phyloP scores from a whole-genome alignment of 2,888 invertebrate species.

The Agrochola lota region DNA sequence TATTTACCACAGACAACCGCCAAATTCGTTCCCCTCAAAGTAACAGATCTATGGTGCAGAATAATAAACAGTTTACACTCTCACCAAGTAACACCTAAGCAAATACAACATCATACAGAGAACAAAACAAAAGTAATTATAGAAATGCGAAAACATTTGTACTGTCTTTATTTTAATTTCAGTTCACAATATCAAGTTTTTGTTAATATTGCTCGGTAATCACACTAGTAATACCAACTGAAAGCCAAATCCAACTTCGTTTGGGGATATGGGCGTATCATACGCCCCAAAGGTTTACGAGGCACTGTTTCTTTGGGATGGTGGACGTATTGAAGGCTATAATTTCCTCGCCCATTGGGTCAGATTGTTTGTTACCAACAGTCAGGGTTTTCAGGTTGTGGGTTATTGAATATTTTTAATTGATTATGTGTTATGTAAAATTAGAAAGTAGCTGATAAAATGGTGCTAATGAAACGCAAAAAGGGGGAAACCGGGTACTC shows the following conservation, averaged over 20 bases:
- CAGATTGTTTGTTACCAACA: constrained; percentile 76
- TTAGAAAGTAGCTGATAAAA: constrained; percentile 78
- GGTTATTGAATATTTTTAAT: constrained; percentile 60
- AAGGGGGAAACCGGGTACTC: constrained; percentile 76
- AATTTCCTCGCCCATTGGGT: not conserved
- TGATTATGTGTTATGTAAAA: constrained; percentile 21
- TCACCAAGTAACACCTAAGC: not conserved
- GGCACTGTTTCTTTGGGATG: not conserved
- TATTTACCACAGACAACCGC: not conserved
- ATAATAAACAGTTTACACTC: not conserved
- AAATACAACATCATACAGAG: not conserved
- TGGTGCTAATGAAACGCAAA: constrained; percentile 83
- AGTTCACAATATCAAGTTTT: not conserved
- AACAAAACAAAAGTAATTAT: not conserved
- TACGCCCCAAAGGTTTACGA: not conserved
- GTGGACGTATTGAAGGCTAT: not conserved
- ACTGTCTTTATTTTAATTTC: not conserved
- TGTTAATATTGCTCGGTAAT: not conserved
- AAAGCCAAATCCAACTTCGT: not conserved
- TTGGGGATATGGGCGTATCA: not conserved
- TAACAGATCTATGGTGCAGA: not conserved
- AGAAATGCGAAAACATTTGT: not conserved
- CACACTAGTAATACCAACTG: not conserved
- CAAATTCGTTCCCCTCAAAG: not conserved
- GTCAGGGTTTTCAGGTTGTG: constrained; percentile 80